These are phyloP conservation scores for Garra rufa DNA, from an alignment of 2,113 vertebrate species.

Conservation along the genomic window DNA sequence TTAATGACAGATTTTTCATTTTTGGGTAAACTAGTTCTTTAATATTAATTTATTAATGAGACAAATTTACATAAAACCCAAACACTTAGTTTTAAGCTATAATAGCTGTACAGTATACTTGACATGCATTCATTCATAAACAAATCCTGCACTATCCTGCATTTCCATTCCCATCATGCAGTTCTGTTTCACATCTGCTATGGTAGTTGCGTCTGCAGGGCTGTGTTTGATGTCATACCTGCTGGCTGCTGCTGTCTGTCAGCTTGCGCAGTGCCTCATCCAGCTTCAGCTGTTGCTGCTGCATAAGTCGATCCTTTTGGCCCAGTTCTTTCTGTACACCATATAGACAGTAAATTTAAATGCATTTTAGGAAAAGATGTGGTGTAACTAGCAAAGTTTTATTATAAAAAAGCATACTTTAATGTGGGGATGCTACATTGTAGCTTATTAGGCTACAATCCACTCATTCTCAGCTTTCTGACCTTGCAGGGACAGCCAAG, in stretches of 20 bases:
- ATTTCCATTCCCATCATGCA: background rate
- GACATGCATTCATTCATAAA: too few species aligned
- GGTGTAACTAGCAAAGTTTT: background rate
- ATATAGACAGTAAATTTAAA: background rate
- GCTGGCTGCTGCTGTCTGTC: slow-evolving; percentile 81
- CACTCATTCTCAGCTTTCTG: too few species aligned
- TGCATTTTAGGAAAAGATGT: background rate
- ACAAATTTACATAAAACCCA: background rate
- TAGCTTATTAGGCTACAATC: background rate
- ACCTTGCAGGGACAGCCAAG: too few species aligned
- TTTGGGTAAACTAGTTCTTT: too few species aligned
- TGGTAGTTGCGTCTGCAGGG: background rate
- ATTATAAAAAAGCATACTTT: background rate
- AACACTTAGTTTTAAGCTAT: background rate
- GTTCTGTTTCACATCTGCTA: background rate
- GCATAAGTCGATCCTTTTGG: slow-evolving; percentile 90
- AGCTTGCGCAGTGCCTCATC: slow-evolving; percentile 85
- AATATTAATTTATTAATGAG: background rate
- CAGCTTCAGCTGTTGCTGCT: slow-evolving; percentile 88
- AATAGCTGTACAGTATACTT: background rate
- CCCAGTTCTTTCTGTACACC: slow-evolving; percentile 86
- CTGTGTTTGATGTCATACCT: slow-evolving; percentile 75
- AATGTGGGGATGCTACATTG: background rate
- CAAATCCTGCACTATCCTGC: too few species aligned
- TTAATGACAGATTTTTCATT: too few species aligned